Evolutionary conservation across 2,888 invertebrate genomes (phyloP), one percentile per base, ranked within the genome.

Genomic region (Pogonocherus hispidulus): DNA sequence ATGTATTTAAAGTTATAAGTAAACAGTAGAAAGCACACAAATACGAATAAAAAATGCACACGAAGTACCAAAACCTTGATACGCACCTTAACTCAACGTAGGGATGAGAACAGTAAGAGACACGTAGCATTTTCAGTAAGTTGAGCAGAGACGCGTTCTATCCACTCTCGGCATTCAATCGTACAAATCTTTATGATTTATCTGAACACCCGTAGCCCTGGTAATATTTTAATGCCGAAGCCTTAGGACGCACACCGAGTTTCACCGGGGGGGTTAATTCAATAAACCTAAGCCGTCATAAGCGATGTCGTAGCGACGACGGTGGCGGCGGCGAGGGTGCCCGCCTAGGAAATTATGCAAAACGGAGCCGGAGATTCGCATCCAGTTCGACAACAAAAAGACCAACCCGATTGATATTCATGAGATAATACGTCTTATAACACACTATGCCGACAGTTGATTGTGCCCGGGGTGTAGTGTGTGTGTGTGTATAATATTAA

Each of bases 241-340:
- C 72, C 74, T 66, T 71, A 65, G 52, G 35, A 35, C 22, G 52
- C 56, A 22, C 37, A 47, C 64, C 69, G 63, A n/a, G n/a, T 32
- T 65, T 66, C 57, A 72, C 69, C 69, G 62, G 57, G 67, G 46
- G 73, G 72, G 75, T 78, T 77, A 78, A 78, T 78, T 76, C 76
- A 76, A 76, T 77, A 76, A 75, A 76, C 74, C 70, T 60, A 69
- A 69, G 72, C 56, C 66, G 69, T 67, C 72, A 72, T 67, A 65
- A 67, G 59, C 69, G 66, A 60, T 51, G 67, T 67, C 70, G 72
- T 46, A 63, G 55, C 52, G 46, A 27, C 44, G 47, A n/a, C n/a
- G n/a, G n/a, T n/a, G n/a, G n/a, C n/a, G 46, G 14, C 32, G 55
- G 63, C 51, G 64, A 64, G 49, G 55, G 27, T 22, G 51, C 8